Evolutionary conservation across 2,888 invertebrate species (phyloP).

Genomic region (Adineta ricciae): DNA sequence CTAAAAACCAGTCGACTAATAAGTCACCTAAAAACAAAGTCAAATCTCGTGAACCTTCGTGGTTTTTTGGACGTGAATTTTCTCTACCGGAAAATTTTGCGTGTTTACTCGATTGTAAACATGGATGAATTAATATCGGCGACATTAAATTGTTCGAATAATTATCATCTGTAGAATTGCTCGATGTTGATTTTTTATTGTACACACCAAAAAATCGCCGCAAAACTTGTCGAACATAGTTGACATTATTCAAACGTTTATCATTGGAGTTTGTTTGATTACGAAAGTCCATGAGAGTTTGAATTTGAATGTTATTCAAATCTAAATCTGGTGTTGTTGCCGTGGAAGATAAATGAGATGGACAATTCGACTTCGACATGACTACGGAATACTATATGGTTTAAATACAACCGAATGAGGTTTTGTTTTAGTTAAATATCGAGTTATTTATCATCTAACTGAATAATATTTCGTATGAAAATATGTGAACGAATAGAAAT

Average conservation of each 20-base stretch:
- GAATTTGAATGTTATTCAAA: neutral
- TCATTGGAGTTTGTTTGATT: neutral
- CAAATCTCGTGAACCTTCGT: no score
- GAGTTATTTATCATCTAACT: no score
- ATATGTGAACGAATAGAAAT: neutral
- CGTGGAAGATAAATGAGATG: neutral
- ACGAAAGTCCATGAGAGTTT: neutral
- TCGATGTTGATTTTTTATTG: neutral
- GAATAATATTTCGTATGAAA: neutral
- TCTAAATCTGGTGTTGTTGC: slow-evolving; percentile 5
- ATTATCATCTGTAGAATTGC: neutral
- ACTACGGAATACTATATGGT: neutral
- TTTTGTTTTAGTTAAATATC: no score
- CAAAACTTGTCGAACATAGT: neutral
- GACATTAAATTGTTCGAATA: neutral
- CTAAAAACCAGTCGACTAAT: neutral
- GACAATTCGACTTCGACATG: neutral
- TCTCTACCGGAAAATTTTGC: neutral
- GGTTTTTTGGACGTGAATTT: no score
- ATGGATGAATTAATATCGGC: neutral
- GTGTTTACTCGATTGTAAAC: neutral
- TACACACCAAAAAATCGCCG: neutral
- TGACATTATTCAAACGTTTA: neutral
- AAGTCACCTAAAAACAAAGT: slow-evolving; percentile 20
- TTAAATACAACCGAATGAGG: no score